These are phyloP conservation scores for Tetramorium simillimum DNA, from an alignment of 1,140 invertebrate species.

Conservation along the genomic window DNA sequence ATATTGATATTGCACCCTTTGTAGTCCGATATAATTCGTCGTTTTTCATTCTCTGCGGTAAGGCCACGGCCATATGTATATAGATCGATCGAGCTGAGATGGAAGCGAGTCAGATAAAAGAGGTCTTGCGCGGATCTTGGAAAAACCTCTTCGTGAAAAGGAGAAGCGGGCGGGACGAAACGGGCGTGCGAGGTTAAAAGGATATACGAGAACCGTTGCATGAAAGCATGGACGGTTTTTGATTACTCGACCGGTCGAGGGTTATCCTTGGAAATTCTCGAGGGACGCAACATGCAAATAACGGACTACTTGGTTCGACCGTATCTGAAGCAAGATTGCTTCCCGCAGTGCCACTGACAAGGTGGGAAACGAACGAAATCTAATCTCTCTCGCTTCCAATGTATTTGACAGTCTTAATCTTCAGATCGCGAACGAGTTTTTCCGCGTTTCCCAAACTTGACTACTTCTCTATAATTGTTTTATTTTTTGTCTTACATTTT, in stretches of 20 bases:
- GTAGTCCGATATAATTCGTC: slow-evolving; percentile 31
- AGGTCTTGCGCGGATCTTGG: slow-evolving; percentile 20
- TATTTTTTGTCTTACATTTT: background rate
- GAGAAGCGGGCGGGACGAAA: background rate
- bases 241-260: slow-evolving; percentile 64
- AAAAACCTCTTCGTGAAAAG: background rate
- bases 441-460: too few relatives aligned
- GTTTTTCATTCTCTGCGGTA: slow-evolving; percentile 37
- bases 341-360: slow-evolving; percentile 20
- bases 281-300: slow-evolving; percentile 68
- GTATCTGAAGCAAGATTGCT: slow-evolving; percentile 68
- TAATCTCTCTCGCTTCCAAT: slow-evolving; percentile 29
- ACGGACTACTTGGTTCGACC: slow-evolving; percentile 53
- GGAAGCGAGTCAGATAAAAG: slow-evolving; percentile 16
- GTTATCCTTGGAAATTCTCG: slow-evolving; percentile 61
- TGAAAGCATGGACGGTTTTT: slow-evolving; percentile 66
- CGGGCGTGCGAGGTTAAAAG: slow-evolving; percentile 48
- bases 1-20: slow-evolving; percentile 42
- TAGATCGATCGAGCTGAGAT: slow-evolving; percentile 44
- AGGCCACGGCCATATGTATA: background rate
- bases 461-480: background rate
- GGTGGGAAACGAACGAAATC: slow-evolving; percentile 20
- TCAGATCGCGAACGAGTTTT: background rate
- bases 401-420: slow-evolving; percentile 14
- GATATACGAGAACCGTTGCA: slow-evolving; percentile 34